Conservation (phyloP, 2,888 invertebrate species). For the Patella ulyssiponensis region DNA sequence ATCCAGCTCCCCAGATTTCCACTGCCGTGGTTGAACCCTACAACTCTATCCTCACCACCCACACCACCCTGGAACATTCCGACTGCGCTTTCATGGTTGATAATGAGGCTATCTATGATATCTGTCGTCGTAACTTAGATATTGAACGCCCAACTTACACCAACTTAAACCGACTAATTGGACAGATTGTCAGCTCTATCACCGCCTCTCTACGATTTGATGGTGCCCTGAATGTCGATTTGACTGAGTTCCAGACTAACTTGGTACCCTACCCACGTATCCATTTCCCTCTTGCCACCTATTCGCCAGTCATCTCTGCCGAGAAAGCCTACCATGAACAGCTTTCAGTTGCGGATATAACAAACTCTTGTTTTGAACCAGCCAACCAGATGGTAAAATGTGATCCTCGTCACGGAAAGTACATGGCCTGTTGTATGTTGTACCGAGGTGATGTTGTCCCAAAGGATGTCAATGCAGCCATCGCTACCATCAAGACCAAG, state of each 20-base stretch:
- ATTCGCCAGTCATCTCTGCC: neutral
- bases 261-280: neutral
- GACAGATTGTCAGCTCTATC: neutral
- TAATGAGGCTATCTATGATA: slow-evolving; percentile 2
- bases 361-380: neutral
- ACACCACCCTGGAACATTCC: neutral
- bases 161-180: neutral
- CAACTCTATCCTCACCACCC: neutral
- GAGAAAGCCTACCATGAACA: slow-evolving; percentile 7
- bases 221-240: neutral
- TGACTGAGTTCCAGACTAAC: slow-evolving; percentile 1
- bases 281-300: neutral
- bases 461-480: neutral
- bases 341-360: slow-evolving; percentile 1
- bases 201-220: slow-evolving; percentile 3
- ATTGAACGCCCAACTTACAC: neutral
- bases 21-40: slow-evolving; percentile 4
- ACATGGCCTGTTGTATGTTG: slow-evolving; percentile 10
- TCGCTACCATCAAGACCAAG: slow-evolving; percentile 6
- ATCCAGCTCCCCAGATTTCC: neutral
- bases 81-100: slow-evolving; percentile 3
- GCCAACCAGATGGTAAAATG: slow-evolving; percentile 1
- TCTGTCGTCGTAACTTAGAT: slow-evolving; percentile 1
- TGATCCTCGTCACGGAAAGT: slow-evolving; percentile 6
- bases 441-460: slow-evolving; percentile 6